Percentiles rank a stretch among this genome's conserved stretches.
Conservation (phyloP, 2,797 vertebrate species). For the Chlorospingus flavigularis region DNA sequence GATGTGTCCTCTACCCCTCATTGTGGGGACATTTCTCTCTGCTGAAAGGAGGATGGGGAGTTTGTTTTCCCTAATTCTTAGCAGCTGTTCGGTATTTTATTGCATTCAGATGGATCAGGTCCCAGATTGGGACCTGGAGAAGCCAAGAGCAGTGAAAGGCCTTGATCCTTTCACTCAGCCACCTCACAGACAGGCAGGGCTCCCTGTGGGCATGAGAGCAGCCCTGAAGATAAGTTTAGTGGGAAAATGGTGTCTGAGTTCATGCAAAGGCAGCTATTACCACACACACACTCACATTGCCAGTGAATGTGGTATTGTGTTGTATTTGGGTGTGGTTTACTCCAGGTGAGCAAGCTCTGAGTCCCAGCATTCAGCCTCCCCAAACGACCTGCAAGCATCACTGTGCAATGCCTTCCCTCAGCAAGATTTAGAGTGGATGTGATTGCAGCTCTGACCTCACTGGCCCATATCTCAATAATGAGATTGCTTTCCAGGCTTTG, state of each 20-base stretch:
- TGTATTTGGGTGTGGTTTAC: background rate
- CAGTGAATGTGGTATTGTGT: background rate
- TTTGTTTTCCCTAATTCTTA: background rate
- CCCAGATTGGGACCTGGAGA: background rate
- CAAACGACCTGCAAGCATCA: background rate
- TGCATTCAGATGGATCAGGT: background rate
- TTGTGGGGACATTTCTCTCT: background rate
- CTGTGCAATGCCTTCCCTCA: background rate
- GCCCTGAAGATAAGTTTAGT: background rate
- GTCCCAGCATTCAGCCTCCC: background rate
- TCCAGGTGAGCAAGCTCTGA: background rate
- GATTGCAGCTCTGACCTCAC: background rate
- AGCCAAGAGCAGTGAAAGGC: background rate
- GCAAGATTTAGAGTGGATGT: background rate
- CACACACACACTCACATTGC: background rate
- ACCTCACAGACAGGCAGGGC: background rate
- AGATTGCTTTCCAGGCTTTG: constrained; percentile 20
- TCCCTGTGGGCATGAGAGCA: background rate
- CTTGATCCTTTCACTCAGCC: background rate
- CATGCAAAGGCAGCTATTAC: background rate
- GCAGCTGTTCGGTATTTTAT: background rate
- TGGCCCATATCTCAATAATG: background rate
- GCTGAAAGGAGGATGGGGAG: background rate
- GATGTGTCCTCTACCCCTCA: rapidly evolving
- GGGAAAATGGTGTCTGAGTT: background rate